Percentiles rank a stretch among this genome's conserved stretches.
These are phyloP conservation scores for Craseonycteris thonglongyai DNA, from an alignment of 2,113 vertebrate species.

Conservation along the genomic window DNA sequence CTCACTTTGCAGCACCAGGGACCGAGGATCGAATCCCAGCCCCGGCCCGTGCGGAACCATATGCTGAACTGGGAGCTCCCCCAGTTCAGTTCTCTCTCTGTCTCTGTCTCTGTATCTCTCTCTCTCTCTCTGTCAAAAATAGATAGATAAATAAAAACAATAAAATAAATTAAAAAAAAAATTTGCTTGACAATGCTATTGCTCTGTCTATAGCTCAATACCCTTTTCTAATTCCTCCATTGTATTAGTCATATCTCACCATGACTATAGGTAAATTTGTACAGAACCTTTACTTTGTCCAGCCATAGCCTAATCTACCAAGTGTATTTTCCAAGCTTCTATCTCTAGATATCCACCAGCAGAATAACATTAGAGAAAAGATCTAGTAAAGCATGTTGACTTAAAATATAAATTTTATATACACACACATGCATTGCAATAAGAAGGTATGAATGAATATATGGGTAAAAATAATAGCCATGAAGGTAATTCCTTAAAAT, in stretches of 20 bases:
- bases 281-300: not conserved
- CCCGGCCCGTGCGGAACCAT: no score
- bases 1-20: no score
- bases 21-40: no score
- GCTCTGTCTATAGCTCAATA: not conserved
- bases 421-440: not conserved
- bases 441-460: not conserved
- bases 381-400: not conserved
- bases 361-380: not conserved
- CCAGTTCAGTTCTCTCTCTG: no score
- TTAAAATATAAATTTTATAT: not conserved
- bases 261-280: not conserved
- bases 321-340: not conserved
- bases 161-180: no score
- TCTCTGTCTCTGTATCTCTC: no score
- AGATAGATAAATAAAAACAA: no score
- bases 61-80: no score
- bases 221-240: not conserved
- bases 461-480: not conserved
- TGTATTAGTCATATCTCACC: not conserved
- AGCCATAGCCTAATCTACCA: not conserved
- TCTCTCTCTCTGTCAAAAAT: no score
- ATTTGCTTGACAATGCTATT: not conserved
- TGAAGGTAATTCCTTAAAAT: not conserved
- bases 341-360: not conserved